Percentiles rank a stretch among this genome's conserved stretches.
Conservation (phyloP, 1,140 invertebrate genomes). For the Plutomurus gul region DNA sequence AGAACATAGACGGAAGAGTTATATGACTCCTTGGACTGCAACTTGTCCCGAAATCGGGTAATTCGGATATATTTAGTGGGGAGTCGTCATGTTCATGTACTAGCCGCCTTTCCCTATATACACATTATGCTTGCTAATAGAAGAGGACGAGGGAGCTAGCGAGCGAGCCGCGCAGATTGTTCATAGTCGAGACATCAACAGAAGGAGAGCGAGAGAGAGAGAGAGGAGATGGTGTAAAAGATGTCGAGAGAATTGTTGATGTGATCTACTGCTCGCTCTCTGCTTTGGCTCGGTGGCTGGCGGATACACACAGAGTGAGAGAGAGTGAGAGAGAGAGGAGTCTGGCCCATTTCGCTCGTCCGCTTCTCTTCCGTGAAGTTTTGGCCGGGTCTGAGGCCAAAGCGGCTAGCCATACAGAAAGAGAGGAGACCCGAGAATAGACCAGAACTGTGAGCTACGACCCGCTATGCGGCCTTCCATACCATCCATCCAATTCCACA, state of each 20-base stretch:
- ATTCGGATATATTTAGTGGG: not conserved
- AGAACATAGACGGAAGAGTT: not conserved
- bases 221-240: too few relatives aligned
- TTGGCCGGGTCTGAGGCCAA: not conserved
- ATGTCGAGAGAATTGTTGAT: too few relatives aligned
- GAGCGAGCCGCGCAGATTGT: not conserved
- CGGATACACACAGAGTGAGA: not conserved
- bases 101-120: not conserved
- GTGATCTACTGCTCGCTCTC: too few relatives aligned
- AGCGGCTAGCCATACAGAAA: slow-evolving; percentile 22
- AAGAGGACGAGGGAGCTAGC: not conserved
- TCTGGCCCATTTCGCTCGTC: too few relatives aligned
- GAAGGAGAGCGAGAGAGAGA: not conserved
- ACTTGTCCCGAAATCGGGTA: not conserved
- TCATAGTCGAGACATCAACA: too few relatives aligned
- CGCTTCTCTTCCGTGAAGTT: not conserved
- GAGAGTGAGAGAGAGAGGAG: not conserved
- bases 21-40: not conserved
- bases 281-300: too few relatives aligned
- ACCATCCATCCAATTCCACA: not conserved
- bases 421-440: too few relatives aligned
- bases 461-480: not conserved
- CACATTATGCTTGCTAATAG: too few relatives aligned
- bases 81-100: not conserved
- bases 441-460: slow-evolving; percentile 12